Base-by-base conservation (phyloP, 2,888 invertebrate genomes). In the Drosophila borborema region DNA sequence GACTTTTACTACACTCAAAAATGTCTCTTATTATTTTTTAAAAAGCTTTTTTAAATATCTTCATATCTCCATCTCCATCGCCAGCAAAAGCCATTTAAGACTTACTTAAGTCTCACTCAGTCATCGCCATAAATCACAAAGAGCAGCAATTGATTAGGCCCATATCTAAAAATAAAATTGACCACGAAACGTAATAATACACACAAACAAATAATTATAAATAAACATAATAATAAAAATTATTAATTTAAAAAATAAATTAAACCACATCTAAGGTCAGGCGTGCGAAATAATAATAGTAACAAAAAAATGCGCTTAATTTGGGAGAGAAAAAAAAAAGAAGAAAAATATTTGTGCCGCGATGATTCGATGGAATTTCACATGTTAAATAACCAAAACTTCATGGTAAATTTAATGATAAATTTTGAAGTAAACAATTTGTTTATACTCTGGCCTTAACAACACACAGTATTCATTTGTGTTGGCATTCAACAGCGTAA, bases 241-340 rank as follows among this genome's bases (percentile, higher is more conserved):
- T 48, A 67, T 49, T 48, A 64, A 49, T 49, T 55, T 46, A 23
- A 46, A 62, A 55, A 62, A 48, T 53, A 68, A 74, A 40, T 46
- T 77, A 77, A 77, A 43, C 62, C 81, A 77, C 62, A 77, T 68
- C 72, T 72, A 56, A 77, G 81, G 77, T 77, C 77, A 76, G 45
- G 36, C 61, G 60, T 53, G 72, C 72, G 12, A 71, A 56, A 70
- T 61, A 54, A 55, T 48, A 43, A 48, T 31, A 20, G 53, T 31
- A 46, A 20, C 14, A 74, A 59, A 55, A 45, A 58, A 38, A 70
- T 54, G 41, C 34, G 64, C 41, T 74, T 69, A 59, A 69, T 36
- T 66, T 54, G 2, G 14, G 6, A 12, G 2, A 5, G 14, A 28
- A 45, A 10, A 36, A 20, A 20, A n/a, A 49, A 18, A 6, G 12